Evolutionary conservation across 2,888 invertebrate genomes (phyloP), one percentile per base, ranked within the genome.

Genomic region (Eutolmus rufibarbis): DNA sequence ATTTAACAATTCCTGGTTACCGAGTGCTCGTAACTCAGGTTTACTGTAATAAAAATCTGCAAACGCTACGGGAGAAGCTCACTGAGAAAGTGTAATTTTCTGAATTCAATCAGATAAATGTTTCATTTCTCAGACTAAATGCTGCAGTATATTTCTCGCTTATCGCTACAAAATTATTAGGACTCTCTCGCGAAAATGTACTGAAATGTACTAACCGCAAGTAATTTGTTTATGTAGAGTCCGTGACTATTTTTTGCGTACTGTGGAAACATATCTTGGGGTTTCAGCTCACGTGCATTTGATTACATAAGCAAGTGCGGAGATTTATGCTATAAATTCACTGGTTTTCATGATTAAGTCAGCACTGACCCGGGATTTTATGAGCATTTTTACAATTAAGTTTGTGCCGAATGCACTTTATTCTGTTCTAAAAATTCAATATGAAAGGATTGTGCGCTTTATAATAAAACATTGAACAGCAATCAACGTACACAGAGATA

Each of bases 11-110:
- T 34, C 40, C 23, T 46, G 46, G 34, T 14, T 51, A 19, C n/a
- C 37, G n/a, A 79, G 57, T 19, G 74, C 23, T 40, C 84, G 74
- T 84, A 84, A 84, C 43, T 84, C 57, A 84, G 84, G 74, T 84
- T 84, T 84, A 84, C 43, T 57, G 84, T 51, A 74, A 84, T 84
- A 40, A 84, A 84, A 84, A 84, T 84, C 40, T 84, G 74, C 34
- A 74, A 23, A 34, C 19, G 28, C 23, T 66, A 9, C 9, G 66
- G 40, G 37, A 31, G 19, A 57, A 40, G 31, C 66, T 37, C 37
- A 28, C 31, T 8, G 66, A 19, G 34, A 23, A 37, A 57, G 37
- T 43, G 74, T 84, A 84, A 74, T 84, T 84, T 84, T 57, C 74
- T 40, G 40, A 23, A 74, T 43, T 84, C 84, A 84, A 74, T 74